Base-by-base conservation (phyloP, 2,888 invertebrate species). In the Leuctra nigra region DNA sequence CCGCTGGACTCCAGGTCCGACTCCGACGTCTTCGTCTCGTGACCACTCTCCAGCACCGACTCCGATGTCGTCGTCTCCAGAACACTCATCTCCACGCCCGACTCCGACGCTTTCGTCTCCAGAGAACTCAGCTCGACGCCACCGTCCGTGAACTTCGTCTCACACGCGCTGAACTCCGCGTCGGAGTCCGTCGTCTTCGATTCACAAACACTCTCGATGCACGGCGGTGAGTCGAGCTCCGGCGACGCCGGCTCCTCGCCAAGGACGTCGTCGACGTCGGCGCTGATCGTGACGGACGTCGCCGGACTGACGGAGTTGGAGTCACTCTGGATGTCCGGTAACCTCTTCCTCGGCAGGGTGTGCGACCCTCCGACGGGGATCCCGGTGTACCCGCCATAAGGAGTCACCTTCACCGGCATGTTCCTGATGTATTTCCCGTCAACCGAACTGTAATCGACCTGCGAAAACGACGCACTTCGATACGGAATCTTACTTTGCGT, bases 391-490 rank as follows among this genome's bases (percentile, higher is more conserved):
- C 59, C 29, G 61, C 62, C 44, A 24, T 54, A 58, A 13, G 58
- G 54, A 20, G 54, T 54, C 9, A 39, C n/a, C 6, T 50, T 18
- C 9, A 35, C 53, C 38, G 18, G 33, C 14, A 29, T 20, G 29
- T 53, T 59, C 6, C 57, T 62, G 52, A 66, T 65, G 66, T 81
- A 81, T 64, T 81, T 81, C 44, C 77, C 77, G 61, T 83, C 82
- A 54, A 81, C 81, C 0, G 82, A 76, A 9, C 75, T 76, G 66
- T 84, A 86, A 70, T 91, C 91, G 60, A 88, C 88, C 72, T 91
- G 90, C 0, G 91, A 90, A 68, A 92, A 91, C 6, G 91, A 91
- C 4, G 90, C 89, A 67, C 90, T 90, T 36, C 91, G 81, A 68
- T 84, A 86, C 1, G 90, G 88, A 64, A 85, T 82, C 59, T 80